phyloP scores from a whole-genome alignment of 2,113 vertebrate genomes.

The Uria lomvia region DNA sequence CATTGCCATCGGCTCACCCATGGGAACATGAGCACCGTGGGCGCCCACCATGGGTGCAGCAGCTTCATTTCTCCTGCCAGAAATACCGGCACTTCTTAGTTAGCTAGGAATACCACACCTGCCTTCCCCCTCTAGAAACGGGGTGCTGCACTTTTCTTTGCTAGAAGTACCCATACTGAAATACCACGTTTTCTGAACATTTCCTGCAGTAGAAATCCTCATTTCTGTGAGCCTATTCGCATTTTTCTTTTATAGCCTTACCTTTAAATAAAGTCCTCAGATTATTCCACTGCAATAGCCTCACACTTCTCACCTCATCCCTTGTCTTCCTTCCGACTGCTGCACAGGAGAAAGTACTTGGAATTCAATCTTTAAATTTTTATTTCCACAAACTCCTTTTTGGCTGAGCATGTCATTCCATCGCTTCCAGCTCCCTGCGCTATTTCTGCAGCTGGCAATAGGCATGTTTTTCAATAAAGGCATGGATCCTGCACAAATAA shows the following conservation, averaged over 20 bases:
- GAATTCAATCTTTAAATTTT: not conserved
- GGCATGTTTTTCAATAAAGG: not conserved
- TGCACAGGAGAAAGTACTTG: not conserved
- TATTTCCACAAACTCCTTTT: not conserved
- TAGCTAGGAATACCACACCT: rapidly evolving
- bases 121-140: not conserved
- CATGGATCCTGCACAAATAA: not conserved
- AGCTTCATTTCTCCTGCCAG: no score
- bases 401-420: not conserved
- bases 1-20: not conserved
- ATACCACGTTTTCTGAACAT: rapidly evolving
- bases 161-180: not conserved
- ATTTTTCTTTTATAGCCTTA: not conserved
- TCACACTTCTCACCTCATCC: not conserved
- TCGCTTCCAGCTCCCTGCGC: not conserved
- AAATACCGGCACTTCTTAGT: not conserved
- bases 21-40: rapidly evolving
- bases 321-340: not conserved
- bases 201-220: not conserved
- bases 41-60: rapidly evolving
- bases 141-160: not conserved
- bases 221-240: rapidly evolving
- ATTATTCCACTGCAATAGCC: not conserved
- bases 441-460: not conserved
- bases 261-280: not conserved